Evolutionary conservation across 2,888 invertebrate species (phyloP), one percentile per base, ranked within the genome.

Genomic region (Agrotis ipsilon): DNA sequence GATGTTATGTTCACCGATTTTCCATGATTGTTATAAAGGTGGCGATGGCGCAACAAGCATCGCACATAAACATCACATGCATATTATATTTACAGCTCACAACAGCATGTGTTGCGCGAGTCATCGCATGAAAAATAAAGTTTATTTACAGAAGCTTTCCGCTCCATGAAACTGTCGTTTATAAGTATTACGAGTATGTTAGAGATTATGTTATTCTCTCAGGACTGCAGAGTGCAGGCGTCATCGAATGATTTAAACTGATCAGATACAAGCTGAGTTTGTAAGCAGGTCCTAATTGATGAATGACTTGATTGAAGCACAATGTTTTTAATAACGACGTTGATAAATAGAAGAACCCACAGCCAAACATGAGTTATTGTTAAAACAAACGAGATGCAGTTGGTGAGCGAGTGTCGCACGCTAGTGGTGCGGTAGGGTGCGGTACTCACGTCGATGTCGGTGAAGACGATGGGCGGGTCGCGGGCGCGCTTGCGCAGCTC

Each of bases 391-490:
- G 2, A 14, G 67, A 14, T 13, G 9, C 18, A 45, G 19, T 11
- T 11, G 24, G 24, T 27, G 52, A 51, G 21, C 51, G 21, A 9
- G 21, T 21, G 19, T n/a, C 19, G 49, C 19, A 19, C 21, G 19
- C 21, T 51, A 6, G 19, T 51, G 49, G 11, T 49, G 43, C 27
- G 18, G 45, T 70, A 96, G 39, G 39, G 39, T 39, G 43, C 27
- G 18, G 45, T 70, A 96, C 97, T 97, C 90, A 98, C 98, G 90
- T 98, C 97, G 81, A 98, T 94, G 89, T 98, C 98, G 84, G 96
- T 97, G 93, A 97, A 98, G 51, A 98, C 97, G 86, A 98, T 97
- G 54, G 98, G 98, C 62, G 98, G 98, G 90, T 98, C 98, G 66
- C 97, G 96, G 73, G 96, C 96, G 86, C 97, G 97, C 92, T 97